phyloP scores from a whole-genome alignment of 1,140 invertebrate species.

The Aphis craccivora region DNA sequence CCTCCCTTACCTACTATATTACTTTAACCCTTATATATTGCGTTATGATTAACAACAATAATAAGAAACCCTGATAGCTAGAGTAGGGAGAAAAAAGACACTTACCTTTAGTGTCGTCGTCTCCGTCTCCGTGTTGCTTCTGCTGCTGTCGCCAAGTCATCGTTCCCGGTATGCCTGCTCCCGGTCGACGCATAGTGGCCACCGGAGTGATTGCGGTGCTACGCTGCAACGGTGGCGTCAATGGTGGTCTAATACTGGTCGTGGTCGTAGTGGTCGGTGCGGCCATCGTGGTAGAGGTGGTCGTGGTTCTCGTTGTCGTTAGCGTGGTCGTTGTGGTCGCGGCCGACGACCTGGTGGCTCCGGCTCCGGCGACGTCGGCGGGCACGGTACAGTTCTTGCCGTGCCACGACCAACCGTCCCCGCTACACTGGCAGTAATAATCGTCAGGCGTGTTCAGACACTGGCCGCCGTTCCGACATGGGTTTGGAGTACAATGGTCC shows the following conservation, averaged over 20 bases:
- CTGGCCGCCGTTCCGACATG: slow-evolving; percentile 79
- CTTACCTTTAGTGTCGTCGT: background rate
- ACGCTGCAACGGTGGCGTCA: background rate
- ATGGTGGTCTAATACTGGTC: background rate
- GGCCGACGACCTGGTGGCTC: slow-evolving; percentile 67
- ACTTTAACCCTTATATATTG: background rate
- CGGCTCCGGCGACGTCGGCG: slow-evolving; percentile 60
- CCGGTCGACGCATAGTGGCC: background rate
- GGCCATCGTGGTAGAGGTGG: background rate
- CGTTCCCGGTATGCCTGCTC: background rate
- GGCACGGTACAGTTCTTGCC: slow-evolving; percentile 88
- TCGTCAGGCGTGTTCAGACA: slow-evolving; percentile 86
- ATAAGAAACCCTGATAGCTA: background rate
- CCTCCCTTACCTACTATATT: background rate
- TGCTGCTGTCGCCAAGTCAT: background rate
- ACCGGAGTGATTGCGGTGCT: background rate
- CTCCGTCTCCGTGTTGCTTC: background rate
- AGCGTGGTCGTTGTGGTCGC: background rate
- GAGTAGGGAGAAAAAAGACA: background rate
- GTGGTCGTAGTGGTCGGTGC: background rate
- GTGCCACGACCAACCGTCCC: slow-evolving; percentile 71
- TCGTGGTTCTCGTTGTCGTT: background rate
- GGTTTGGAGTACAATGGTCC: slow-evolving; percentile 82
- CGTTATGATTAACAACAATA: background rate
- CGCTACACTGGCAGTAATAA: slow-evolving; percentile 89